These are phyloP conservation scores for Ephestia elutella DNA, from an alignment of 1,140 invertebrate genomes.

Conservation along the genomic window DNA sequence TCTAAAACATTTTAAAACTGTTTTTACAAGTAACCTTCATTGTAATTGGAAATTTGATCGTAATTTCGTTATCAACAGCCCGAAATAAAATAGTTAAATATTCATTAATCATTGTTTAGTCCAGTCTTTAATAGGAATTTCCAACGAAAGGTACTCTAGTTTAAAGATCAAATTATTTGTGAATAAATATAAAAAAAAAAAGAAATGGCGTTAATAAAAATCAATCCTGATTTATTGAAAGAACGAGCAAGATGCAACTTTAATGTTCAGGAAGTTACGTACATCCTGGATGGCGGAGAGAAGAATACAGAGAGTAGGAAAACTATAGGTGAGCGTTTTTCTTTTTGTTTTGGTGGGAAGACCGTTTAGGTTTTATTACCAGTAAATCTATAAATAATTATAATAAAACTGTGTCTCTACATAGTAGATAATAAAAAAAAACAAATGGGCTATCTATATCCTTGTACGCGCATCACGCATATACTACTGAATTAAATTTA, in stretches of 20 bases:
- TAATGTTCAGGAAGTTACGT: slow-evolving; percentile 79
- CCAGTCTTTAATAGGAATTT: background rate
- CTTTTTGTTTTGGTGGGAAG: background rate
- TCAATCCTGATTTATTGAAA: slow-evolving; percentile 78
- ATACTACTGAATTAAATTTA: too few relatives aligned
- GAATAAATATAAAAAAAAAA: background rate
- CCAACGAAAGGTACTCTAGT: background rate
- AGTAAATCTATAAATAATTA: too few relatives aligned
- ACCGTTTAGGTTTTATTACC: too few relatives aligned
- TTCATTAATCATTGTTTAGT: background rate
- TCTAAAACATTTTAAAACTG: too few relatives aligned
- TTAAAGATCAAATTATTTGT: background rate
- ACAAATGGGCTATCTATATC: too few relatives aligned
- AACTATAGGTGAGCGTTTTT: slow-evolving; percentile 78
- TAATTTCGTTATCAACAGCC: background rate
- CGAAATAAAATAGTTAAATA: background rate
- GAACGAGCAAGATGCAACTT: slow-evolving; percentile 84
- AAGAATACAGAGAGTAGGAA: slow-evolving; percentile 80
- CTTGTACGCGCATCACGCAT: too few relatives aligned
- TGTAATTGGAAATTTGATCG: too few relatives aligned
- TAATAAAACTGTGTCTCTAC: too few relatives aligned
- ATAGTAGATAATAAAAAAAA: too few relatives aligned
- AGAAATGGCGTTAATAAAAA: background rate
- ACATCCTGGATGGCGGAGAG: slow-evolving; percentile 79
- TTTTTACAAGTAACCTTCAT: too few relatives aligned